phyloP scores from a whole-genome alignment of 2,888 invertebrate genomes.

The Micropterix aruncella region DNA sequence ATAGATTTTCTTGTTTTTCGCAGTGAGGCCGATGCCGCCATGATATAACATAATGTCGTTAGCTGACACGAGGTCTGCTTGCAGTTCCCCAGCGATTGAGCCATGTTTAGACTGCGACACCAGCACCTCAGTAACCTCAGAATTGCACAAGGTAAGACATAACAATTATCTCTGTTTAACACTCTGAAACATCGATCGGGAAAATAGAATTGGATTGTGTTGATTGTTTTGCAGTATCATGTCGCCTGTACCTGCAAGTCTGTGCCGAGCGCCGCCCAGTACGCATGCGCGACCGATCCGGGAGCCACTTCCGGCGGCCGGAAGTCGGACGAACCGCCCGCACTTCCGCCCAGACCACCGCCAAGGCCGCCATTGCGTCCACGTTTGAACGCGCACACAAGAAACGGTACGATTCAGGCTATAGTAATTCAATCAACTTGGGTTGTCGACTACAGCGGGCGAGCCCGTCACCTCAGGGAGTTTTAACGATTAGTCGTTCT shows the following conservation, averaged over 20 bases:
- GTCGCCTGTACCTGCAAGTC: conserved; percentile 37
- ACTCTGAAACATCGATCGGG: too few species aligned
- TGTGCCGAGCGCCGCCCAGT: conserved; percentile 22
- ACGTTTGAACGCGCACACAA: background rate
- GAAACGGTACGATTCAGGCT: background rate
- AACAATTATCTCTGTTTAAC: background rate
- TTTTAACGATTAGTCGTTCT: too few species aligned
- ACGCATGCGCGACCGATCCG: conserved; percentile 31
- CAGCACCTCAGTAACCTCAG: conserved; percentile 35
- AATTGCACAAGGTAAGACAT: conserved; percentile 32
- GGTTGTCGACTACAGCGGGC: too few species aligned
- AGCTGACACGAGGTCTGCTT: conserved; percentile 32
- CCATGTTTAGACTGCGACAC: conserved; percentile 36
- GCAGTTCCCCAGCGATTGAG: conserved; percentile 30
- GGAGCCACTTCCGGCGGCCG: conserved; percentile 21
- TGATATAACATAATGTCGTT: conserved; percentile 24
- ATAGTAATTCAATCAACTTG: too few species aligned
- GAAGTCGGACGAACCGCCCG: conserved; percentile 26
- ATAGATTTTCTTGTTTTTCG: too few species aligned
- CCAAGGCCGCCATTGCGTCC: conserved; percentile 17
- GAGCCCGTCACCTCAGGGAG: too few species aligned
- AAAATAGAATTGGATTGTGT: background rate
- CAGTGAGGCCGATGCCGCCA: too few species aligned
- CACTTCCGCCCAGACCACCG: conserved; percentile 35
- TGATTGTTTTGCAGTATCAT: conserved; percentile 27